These are phyloP conservation scores for Bombus fervidus DNA, from an alignment of 1,140 invertebrate genomes.

Conservation along the genomic window DNA sequence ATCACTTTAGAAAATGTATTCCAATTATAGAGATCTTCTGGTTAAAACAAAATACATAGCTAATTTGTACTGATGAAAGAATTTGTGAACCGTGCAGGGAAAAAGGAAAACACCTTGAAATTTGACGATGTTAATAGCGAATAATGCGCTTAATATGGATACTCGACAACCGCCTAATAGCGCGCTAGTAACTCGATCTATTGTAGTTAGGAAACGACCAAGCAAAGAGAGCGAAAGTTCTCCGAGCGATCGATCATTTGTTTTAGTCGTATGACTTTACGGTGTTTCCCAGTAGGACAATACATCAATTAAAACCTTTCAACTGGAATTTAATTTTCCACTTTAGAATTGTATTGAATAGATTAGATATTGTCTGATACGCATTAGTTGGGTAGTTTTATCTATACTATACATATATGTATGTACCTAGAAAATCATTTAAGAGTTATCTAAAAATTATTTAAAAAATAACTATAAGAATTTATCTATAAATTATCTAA, in stretches of 20 bases:
- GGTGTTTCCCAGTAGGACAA: background rate
- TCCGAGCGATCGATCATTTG: conserved; percentile 45
- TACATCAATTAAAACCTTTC: conserved; percentile 13
- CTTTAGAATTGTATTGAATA: background rate
- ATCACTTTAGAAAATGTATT: conserved; percentile 33
- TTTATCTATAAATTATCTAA: background rate
- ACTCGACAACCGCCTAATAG: conserved; percentile 1
- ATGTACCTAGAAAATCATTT: background rate
- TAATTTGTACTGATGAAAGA: background rate
- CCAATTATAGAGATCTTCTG: conserved; percentile 6
- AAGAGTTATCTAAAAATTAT: background rate
- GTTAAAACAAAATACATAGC: background rate
- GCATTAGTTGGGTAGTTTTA: no score
- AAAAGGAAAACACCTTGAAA: background rate
- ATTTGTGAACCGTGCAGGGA: conserved; percentile 7
- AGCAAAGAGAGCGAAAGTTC: conserved; percentile 54
- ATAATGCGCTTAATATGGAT: conserved; percentile 28
- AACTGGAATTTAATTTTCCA: conserved; percentile 3
- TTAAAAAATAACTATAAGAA: background rate
- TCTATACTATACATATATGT: no score
- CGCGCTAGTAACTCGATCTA: conserved; percentile 19
- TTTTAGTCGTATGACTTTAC: conserved; percentile 22
- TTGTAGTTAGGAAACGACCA: conserved; percentile 18
- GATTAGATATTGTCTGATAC: no score
- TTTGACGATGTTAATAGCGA: conserved; percentile 11